A percentile compares a stretch with the other conserved stretches of the same genome.
Conservation (phyloP, 2,888 invertebrate species). For the Macrosoma leucophasiata region DNA sequence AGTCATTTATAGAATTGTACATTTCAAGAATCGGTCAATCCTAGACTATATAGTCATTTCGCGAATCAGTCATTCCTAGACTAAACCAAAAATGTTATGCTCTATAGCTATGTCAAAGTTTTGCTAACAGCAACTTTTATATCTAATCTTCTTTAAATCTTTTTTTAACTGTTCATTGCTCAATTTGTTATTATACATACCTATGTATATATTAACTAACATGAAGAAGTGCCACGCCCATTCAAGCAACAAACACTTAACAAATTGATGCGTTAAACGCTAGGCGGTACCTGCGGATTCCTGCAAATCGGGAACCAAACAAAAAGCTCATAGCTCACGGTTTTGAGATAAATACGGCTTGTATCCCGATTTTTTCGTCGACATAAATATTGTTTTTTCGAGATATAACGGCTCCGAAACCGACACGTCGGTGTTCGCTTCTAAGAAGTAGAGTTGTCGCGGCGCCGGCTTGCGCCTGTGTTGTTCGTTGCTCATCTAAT, state of each 20-base stretch:
- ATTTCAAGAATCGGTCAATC: too few species aligned
- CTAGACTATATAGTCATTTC: too few species aligned
- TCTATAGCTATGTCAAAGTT: too few species aligned
- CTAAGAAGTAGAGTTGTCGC: slow-evolving; percentile 67
- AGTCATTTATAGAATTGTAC: too few species aligned
- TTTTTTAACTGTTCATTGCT: too few species aligned
- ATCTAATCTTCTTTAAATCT: too few species aligned
- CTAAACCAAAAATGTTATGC: too few species aligned
- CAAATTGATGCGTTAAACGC: slow-evolving; percentile 52
- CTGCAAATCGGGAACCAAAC: slow-evolving; percentile 58
- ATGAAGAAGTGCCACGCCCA: slow-evolving; percentile 54
- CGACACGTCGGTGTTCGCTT: slow-evolving; percentile 60
- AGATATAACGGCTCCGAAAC: slow-evolving; percentile 66
- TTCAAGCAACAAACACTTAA: slow-evolving; percentile 42
- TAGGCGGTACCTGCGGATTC: slow-evolving; percentile 63
- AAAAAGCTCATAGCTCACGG: slow-evolving; percentile 65
- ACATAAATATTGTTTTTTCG: slow-evolving; percentile 73
- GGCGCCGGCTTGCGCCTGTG: slow-evolving; percentile 53
- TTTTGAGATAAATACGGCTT: slow-evolving; percentile 61
- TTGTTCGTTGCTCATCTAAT: slow-evolving; percentile 49
- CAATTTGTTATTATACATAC: too few species aligned
- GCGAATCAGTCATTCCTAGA: too few species aligned
- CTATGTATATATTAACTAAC: too few species aligned
- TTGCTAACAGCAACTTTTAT: too few species aligned
- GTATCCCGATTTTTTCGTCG: slow-evolving; percentile 67